Evolutionary conservation across 1,140 invertebrate species (phyloP).

Genomic region (Apocrypta bakeri): DNA sequence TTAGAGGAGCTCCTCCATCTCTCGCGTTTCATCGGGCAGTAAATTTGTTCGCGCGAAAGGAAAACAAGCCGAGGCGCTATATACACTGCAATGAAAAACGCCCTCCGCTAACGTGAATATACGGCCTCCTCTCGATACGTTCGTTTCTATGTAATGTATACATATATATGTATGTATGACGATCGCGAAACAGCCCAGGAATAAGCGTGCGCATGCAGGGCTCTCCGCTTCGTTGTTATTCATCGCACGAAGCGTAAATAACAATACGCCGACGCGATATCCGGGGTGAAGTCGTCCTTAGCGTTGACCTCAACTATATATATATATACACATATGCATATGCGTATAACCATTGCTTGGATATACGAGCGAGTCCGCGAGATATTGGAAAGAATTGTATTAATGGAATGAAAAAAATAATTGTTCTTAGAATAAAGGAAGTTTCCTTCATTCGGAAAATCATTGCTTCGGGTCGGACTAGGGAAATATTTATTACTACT

Average conservation of each 20-base stretch:
- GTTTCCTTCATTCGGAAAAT: too few relatives aligned
- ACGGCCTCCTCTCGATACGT: conserved; percentile 3
- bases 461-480: too few relatives aligned
- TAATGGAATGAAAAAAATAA: too few relatives aligned
- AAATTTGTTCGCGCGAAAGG: conserved; percentile 5
- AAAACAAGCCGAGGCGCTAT: neutral
- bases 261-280: conserved; percentile 55
- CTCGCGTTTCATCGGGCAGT: conserved; percentile 9
- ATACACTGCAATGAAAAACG: neutral
- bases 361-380: too few relatives aligned
- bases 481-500: too few relatives aligned
- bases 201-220: neutral
- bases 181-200: neutral
- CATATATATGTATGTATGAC: neutral
- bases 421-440: too few relatives aligned
- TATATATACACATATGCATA: neutral
- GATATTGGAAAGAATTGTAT: too few relatives aligned
- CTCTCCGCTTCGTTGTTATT: conserved; percentile 60
- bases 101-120: conserved; percentile 2
- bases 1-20: neutral
- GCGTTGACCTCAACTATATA: neutral
- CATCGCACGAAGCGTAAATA: conserved; percentile 58
- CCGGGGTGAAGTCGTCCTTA: conserved; percentile 35
- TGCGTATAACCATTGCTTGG: too few relatives aligned
- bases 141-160: neutral